Evolutionary conservation across 2,888 invertebrate genomes (phyloP), one percentile per base, ranked within the genome.

Genomic region (Cerceris ruficornis): DNA sequence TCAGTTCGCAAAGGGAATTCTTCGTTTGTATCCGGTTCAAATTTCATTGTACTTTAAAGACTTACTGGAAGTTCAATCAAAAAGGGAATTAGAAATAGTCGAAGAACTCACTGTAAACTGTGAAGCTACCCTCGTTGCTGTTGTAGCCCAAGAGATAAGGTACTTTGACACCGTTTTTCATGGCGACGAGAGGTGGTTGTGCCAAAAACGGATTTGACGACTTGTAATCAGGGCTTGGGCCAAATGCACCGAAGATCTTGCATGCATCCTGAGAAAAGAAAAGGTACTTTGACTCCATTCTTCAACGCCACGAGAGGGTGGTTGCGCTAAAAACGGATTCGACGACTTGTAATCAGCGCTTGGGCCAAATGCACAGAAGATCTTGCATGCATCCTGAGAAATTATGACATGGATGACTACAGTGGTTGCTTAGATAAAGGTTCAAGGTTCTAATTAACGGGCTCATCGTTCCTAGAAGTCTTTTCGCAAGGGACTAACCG

Each of bases 71-170:
- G n/a, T n/a, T n/a, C n/a, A n/a, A n/a, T 28, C 28, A 28, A 28
- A 4, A 28, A 28, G 1, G 28, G 28, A n/a, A 11, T 46, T 8
- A 4, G 46, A 46, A 46, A 46, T 11, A 6, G 6, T 8, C 2
- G n/a, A 11, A n/a, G 1, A 7, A n/a, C 50, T 50, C 9, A 57
- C 55, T 7, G 9, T 7, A 43, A n/a, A 6, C 8, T 0, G 83
- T 7, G 7, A 86, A 11, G 15, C 67, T 67, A 49, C 89, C 89
- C 71, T 92, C 92, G 55, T 77, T 74, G 43, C 54, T 69, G 64
- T 78, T 90, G 62, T 75, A 81, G 6, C 92, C 92, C 11, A 91
- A 7, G 2, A 92, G 69, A 4, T 75, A 78, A 0, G 92, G 91
- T 49, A 92, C 82, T 49, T 87, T 77, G n/a, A 88, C 71, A 4